Conservation (phyloP, 1,140 invertebrate species). For the Lordiphosa collinella region DNA sequence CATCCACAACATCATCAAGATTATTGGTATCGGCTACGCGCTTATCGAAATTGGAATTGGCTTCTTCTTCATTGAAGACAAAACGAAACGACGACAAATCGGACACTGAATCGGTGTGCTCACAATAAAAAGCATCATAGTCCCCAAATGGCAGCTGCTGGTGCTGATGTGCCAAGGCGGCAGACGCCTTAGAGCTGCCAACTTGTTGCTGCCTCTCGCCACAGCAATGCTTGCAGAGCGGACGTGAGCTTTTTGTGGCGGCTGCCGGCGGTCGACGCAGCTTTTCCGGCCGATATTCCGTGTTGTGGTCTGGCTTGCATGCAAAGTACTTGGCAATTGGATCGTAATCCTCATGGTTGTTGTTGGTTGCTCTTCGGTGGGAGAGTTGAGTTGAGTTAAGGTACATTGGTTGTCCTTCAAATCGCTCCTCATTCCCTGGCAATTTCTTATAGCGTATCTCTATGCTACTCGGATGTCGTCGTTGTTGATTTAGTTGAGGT, state of each 20-base stretch:
- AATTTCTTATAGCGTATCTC: conserved; percentile 40
- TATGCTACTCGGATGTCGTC: conserved; percentile 15
- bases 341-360: conserved; percentile 39
- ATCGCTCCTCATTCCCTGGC: conserved; percentile 31
- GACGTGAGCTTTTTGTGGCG: conserved; percentile 59
- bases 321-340: conserved; percentile 40
- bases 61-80: conserved; percentile 72
- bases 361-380: conserved; percentile 12
- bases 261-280: conserved; percentile 20
- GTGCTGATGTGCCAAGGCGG: conserved; percentile 13
- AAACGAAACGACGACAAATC: conserved; percentile 79
- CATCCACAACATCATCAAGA: conserved; percentile 20
- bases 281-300: conserved; percentile 34
- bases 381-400: neutral
- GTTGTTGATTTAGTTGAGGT: conserved; percentile 48
- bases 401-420: neutral
- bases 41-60: conserved; percentile 28
- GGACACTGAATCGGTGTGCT: conserved; percentile 67
- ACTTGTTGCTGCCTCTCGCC: conserved; percentile 57
- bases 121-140: conserved; percentile 52
- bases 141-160: conserved; percentile 40
- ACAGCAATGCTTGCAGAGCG: conserved; percentile 69
- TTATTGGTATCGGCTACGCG: conserved; percentile 36
- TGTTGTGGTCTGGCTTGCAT: conserved; percentile 21
- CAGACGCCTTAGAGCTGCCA: conserved; percentile 36